These are phyloP conservation scores for Drosophila sordidapex DNA, from an alignment of 2,888 invertebrate genomes.

Conservation along the genomic window DNA sequence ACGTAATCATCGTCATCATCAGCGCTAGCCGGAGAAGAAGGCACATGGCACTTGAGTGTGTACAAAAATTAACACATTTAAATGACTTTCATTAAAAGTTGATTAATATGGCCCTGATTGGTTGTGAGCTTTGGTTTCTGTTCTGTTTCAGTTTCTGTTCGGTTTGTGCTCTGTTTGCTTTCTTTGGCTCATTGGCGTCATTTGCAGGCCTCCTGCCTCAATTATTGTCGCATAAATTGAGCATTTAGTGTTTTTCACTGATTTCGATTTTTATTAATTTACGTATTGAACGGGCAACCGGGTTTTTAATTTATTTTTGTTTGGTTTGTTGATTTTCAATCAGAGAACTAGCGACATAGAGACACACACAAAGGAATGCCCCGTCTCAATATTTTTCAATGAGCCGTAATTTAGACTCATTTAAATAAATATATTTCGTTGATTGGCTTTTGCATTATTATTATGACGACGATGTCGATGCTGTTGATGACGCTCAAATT, in stretches of 20 bases:
- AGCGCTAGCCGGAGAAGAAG: conserved; percentile 13
- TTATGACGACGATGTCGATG: conserved; percentile 39
- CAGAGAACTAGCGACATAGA: conserved; percentile 55
- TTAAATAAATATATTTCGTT: conserved; percentile 82
- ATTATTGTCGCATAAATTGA: conserved; percentile 80
- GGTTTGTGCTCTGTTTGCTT: conserved; percentile 19
- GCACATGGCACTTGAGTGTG: conserved; percentile 31
- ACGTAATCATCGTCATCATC: conserved; percentile 6
- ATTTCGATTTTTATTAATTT: conserved; percentile 78
- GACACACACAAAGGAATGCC: conserved; percentile 7
- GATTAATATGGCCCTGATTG: conserved; percentile 83
- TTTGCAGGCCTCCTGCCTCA: conserved; percentile 52
- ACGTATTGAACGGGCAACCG: conserved; percentile 60
- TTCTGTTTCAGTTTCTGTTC: conserved; percentile 2
- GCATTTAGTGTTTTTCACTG: conserved; percentile 76
- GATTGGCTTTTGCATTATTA: conserved; percentile 75
- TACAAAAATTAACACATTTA: conserved; percentile 77
- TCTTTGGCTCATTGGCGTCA: conserved; percentile 66
- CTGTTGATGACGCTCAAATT: conserved; percentile 56
- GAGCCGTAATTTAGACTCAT: conserved; percentile 83
- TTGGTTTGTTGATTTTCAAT: conserved; percentile 71
- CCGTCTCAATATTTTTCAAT: conserved; percentile 77
- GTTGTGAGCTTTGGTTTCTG: conserved; percentile 55
- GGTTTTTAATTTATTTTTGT: conserved; percentile 16
- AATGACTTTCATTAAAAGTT: conserved; percentile 78